A percentile compares a stretch with the other conserved stretches of the same genome.
Evolutionary conservation across 2,113 vertebrate species (phyloP).

Genomic region (Callaeas wilsoni): DNA sequence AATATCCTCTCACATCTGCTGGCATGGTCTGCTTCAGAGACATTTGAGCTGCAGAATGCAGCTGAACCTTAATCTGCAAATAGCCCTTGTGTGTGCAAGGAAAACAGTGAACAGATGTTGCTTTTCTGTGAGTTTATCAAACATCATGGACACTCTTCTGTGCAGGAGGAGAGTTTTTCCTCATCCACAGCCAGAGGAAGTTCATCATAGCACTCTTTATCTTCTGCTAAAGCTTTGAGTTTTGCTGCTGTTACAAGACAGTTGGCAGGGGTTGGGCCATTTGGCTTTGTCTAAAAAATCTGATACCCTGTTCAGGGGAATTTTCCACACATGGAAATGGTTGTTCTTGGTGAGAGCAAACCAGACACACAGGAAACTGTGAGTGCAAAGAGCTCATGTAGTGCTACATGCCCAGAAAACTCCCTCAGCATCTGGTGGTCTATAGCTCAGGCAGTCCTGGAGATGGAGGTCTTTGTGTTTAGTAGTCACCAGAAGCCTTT

Average conservation of each 20-base stretch:
- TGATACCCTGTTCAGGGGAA: background rate
- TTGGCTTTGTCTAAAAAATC: background rate
- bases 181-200: background rate
- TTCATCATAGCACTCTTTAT: background rate
- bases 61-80: background rate
- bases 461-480: background rate
- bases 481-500: background rate
- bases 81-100: background rate
- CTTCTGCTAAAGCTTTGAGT: background rate
- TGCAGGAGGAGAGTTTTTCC: background rate
- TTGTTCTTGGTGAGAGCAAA: background rate
- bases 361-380: background rate
- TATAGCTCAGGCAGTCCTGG: background rate
- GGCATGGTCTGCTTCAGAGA: background rate
- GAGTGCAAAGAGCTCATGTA: background rate
- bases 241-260: background rate
- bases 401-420: background rate
- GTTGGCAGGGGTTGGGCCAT: background rate
- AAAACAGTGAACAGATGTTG: background rate
- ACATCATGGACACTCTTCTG: background rate
- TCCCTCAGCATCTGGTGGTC: background rate
- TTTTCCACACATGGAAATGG: background rate
- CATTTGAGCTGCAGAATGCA: background rate
- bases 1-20: background rate
- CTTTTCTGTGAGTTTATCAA: background rate